Conservation (phyloP, 2,797 vertebrate genomes). For the Poecile montanus region DNA sequence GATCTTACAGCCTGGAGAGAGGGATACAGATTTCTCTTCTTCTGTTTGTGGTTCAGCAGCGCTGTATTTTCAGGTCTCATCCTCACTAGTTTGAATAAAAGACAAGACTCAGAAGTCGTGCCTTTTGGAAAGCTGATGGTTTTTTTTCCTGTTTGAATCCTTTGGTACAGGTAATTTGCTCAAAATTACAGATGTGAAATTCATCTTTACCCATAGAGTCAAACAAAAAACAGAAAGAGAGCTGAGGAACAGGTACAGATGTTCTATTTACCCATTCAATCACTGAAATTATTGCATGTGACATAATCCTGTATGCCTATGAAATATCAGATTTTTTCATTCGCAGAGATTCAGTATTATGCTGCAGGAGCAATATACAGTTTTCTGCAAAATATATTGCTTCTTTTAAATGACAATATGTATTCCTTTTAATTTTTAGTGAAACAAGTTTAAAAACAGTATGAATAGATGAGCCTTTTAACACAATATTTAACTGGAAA, state of each 20-base stretch:
- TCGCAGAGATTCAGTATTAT: neutral
- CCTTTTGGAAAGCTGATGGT: neutral
- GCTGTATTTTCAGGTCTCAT: neutral
- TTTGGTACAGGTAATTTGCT: neutral
- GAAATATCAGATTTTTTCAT: neutral
- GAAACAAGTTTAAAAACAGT: neutral
- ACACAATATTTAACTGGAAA: neutral
- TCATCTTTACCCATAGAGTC: neutral
- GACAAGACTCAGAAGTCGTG: neutral
- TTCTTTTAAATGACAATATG: neutral
- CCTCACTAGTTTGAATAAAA: neutral
- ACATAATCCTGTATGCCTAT: neutral
- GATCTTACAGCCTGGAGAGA: neutral
- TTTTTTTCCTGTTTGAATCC: neutral
- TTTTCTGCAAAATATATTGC: neutral
- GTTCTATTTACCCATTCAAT: neutral
- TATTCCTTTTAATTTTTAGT: neutral
- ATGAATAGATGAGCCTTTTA: neutral
- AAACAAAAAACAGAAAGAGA: neutral
- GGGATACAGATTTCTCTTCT: neutral
- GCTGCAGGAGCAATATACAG: neutral
- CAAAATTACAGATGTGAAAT: neutral
- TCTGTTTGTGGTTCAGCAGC: neutral
- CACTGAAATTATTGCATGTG: neutral
- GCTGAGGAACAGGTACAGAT: neutral